Base-by-base conservation (phyloP, 1,140 invertebrate species). In the Monochamus saltuarius region DNA sequence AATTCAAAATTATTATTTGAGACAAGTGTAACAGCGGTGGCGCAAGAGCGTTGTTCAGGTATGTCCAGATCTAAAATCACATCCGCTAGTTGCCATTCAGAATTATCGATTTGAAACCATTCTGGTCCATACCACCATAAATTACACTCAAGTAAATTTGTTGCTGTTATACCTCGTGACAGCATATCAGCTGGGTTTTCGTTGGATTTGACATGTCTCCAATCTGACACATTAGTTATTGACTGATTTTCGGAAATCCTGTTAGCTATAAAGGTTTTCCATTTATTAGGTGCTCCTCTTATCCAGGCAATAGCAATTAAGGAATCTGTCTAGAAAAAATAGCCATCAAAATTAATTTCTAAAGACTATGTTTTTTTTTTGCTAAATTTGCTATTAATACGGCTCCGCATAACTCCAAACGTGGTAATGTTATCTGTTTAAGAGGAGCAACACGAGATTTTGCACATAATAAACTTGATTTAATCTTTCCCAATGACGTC, bases 231-330 rank as follows among this genome's bases (percentile, higher is more conserved):
- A 14, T 56, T 39, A 6, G 68, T 65, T 13, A 62, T 56, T 16
- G 52, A 42, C 46, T 72, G 67, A 39, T 78, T 77, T 56, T 71
- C 55, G 0, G 67, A 38, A 0, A 78, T 74, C 34, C 77, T 40
- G 68, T 79, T 80, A 0, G 67, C 68, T 0, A 75, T 71, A 52
- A 78, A 79, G 0, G 70, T 67, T 50, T 71, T 73, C 61, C 74
- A 71, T 17, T 47, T 38, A 42, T 49, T 61, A 8, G 76, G 73
- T 10, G 66, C 59, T 17, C 59, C 65, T 19, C 58, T 66, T 11
- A 78, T 61, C 78, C 76, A 80, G 2, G 22, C 2, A 6, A 29
- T 29, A 29, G 22, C 6, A 29, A 29, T 29, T 29, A 29, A 29
- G 22, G 22, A 29, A 6, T 29, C 22, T 29, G 22, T 29, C 22